phyloP scores from a whole-genome alignment of 2,888 invertebrate genomes.

The Caenorhabditis sp. region DNA sequence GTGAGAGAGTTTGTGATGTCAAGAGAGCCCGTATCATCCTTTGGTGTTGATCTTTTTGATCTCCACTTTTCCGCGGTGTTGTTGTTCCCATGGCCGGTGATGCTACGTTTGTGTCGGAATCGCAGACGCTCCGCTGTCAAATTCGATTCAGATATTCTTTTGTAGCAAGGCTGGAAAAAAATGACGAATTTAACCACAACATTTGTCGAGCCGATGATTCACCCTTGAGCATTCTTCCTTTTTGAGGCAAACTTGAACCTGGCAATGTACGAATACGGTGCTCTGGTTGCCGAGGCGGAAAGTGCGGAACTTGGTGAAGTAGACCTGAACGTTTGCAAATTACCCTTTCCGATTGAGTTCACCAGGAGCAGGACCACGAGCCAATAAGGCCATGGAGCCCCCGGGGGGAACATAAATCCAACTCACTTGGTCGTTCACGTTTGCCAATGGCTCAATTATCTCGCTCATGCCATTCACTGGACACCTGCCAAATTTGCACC shows the following conservation, averaged over 20 bases:
- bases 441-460: conserved; percentile 71
- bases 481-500: conserved; percentile 68
- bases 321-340: conserved; percentile 56
- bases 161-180: conserved; percentile 71
- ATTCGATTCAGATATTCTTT: conserved; percentile 64
- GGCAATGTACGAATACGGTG: conserved; percentile 76
- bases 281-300: conserved; percentile 74
- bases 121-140: conserved; percentile 66
- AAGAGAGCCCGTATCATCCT: conserved; percentile 30
- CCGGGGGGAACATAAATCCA: conserved; percentile 43
- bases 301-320: conserved; percentile 73
- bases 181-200: neutral
- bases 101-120: conserved; percentile 63
- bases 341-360: conserved; percentile 1
- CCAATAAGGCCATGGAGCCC: neutral
- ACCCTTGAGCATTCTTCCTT: conserved; percentile 70
- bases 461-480: conserved; percentile 69
- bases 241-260: conserved; percentile 73
- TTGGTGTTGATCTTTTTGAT: conserved; percentile 7
- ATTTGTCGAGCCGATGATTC: conserved; percentile 8
- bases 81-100: too few species aligned
- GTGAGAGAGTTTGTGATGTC: conserved; percentile 48
- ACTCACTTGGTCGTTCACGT: conserved; percentile 73
- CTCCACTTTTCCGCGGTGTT: neutral
- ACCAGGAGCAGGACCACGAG: neutral